Evolutionary conservation across 2,113 vertebrate genomes (phyloP).

Genomic region (Carlito syrichta): DNA sequence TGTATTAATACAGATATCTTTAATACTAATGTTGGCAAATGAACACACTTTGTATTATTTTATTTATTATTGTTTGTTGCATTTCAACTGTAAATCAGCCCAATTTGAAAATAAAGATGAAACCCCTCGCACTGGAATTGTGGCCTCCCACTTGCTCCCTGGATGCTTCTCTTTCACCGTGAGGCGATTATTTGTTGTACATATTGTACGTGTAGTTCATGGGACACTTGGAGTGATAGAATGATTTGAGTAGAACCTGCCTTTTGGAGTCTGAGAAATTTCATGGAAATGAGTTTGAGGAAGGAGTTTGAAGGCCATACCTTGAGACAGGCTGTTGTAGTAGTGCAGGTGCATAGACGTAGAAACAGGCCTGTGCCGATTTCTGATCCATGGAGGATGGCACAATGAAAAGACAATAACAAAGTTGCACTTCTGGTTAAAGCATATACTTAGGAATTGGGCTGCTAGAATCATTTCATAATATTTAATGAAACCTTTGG

Average conservation of each 20-base stretch:
- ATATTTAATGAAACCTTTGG: conserved; percentile 11
- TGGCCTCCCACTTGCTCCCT: neutral
- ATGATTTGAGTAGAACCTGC: neutral
- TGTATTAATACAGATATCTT: conserved; percentile 10
- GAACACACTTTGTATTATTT: neutral
- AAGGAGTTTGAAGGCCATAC: neutral
- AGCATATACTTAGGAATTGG: neutral
- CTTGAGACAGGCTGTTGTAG: neutral
- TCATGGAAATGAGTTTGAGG: neutral
- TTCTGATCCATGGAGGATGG: neutral
- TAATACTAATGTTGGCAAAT: neutral
- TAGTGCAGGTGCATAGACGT: neutral
- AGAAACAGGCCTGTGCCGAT: neutral
- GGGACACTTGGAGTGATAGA: neutral
- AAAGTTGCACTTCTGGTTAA: conserved; percentile 1
- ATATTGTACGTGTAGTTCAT: neutral
- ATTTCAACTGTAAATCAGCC: neutral
- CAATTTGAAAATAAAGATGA: neutral
- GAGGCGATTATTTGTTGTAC: neutral
- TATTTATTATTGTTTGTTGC: neutral
- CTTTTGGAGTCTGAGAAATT: neutral
- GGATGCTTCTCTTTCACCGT: neutral
- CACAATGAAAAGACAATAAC: neutral
- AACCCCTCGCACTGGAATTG: neutral
- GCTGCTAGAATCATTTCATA: neutral